Base-by-base conservation (phyloP, 2,113 vertebrate genomes). In the Piprites chloris region DNA sequence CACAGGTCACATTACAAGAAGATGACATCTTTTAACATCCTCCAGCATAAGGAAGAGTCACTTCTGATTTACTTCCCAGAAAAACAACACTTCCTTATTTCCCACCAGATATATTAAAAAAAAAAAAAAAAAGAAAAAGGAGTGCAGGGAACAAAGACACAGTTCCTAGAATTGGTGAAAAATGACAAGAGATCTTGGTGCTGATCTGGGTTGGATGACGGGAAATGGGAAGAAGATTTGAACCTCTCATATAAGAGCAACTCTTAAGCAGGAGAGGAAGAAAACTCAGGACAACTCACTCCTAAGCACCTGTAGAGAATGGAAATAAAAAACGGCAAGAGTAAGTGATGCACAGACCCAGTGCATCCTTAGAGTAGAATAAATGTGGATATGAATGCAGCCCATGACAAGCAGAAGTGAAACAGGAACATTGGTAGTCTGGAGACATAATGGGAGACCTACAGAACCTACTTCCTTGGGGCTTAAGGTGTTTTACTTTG, bases 221-320 rank as follows among this genome's bases (percentile, higher is more conserved):
- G 82, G 11, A 74, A 93, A 78, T 5, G 6, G 10, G 8, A 21
- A 89, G 17, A 39, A 77, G 21, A 52, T 69, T 30, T 66, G 27
- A 81, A 62, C 2, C 17, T 67, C 41, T 72, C 16, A 47, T 52
- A 33, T 4, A 18, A 72, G 5, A 59, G 19, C 26, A 83, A 20
- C 11, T 83, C 47, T 30, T 52, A 63, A 88, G 53, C 12, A 66
- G 37, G 18, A 88, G 6, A 79, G n/a, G 17, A 94, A 72, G 44
- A 76, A 88, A 68, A 9, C 10, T 75, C 13, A 46, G 32, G 35
- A 74, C 8, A 66, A 53, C 21, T 49, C 0, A 52, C 21, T 49
- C 0, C 0, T 22, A 68, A 53, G 22, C 18, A 4, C 27, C 26
- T 52, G 12, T 14, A 62, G 10, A 76, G 19, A 77, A 9, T 26